Base-by-base conservation (phyloP, 1,140 invertebrate species). In the Druon quercuslanigerum region DNA sequence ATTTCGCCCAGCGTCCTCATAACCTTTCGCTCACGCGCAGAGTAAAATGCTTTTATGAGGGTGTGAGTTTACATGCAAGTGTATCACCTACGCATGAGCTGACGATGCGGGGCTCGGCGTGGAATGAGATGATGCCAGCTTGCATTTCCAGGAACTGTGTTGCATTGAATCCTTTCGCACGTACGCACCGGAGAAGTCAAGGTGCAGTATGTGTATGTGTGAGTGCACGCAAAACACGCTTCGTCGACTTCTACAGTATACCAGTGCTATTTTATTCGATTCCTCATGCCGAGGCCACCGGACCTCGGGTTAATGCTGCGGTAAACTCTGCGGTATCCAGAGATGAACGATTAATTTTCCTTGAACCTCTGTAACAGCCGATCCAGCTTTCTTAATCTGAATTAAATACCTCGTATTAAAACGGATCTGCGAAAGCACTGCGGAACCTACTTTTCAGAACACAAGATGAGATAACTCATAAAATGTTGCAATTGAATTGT, bases 131-230 rank as follows among this genome's bases (percentile, higher is more conserved):
- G 80, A 84, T 86, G 81, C 78, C 76, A 70, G 75, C 80, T 84
- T 80, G 77, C 72, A 72, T 86, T 90, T 90, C 88, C 85, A 85
- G 79, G 88, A 91, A 91, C 85, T 87, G 84, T 85, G 86, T 86
- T 81, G 77, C 80, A 79, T 84, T 79, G 83, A 85, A 87, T 84
- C 81, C 85, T 82, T 81, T 78, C 57, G 81, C 84, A 83, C 83
- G 84, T 85, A 85, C 51, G 76, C 78, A 33, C 5, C 50, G 72
- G 12, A 54, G 19, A 25, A 20, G 52, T 17, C 1, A 54, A 54
- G n/a, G 11, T 57, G 17, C 16, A 25, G 4, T 20, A 12, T 9
- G 25, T 17, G 19, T 57, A 20, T 25, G 52, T 19, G n/a, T 54
- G n/a, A 54, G 52, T 17, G 25, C 25, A 57, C 56, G 56, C 56